Evolutionary conservation across 2,888 invertebrate species (phyloP).

Genomic region (Osmoderma eremita): DNA sequence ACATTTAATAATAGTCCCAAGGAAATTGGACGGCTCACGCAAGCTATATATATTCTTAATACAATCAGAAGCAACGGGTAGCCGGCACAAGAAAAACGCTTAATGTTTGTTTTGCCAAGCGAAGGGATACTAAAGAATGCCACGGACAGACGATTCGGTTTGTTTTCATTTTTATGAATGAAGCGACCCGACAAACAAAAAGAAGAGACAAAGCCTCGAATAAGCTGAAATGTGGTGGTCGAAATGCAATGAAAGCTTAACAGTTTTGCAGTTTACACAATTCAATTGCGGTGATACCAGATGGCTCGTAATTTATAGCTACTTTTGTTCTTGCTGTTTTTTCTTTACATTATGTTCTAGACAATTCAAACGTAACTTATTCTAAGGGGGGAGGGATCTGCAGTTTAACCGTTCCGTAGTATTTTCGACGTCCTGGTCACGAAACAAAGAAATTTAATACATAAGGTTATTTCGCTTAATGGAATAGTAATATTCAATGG

Average conservation of each 20-base stretch:
- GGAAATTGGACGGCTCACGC: conserved; percentile 56
- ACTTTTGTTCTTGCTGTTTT: neutral
- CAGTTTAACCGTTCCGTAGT: neutral
- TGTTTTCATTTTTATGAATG: conserved; percentile 12
- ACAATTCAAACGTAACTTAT: neutral
- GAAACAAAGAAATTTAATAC: neutral
- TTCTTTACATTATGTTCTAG: conserved; percentile 2
- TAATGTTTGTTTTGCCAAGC: conserved; percentile 32
- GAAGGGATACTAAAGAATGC: conserved; percentile 7
- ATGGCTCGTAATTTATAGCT: conserved; percentile 29
- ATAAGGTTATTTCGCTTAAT: neutral
- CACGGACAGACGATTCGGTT: neutral
- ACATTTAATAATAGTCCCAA: conserved; percentile 56
- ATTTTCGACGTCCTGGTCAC: neutral
- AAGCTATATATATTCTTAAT: conserved; percentile 40
- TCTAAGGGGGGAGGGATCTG: neutral
- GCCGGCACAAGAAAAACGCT: neutral
- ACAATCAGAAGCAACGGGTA: neutral
- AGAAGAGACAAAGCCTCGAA: conserved; percentile 1
- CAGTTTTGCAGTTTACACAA: conserved; percentile 36
- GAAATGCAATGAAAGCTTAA: conserved; percentile 48
- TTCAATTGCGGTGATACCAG: neutral
- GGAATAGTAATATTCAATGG: too few species aligned
- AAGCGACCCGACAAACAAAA: neutral
- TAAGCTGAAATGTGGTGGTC: conserved; percentile 22